Conservation (phyloP, 2,113 vertebrate genomes). For the Stigmatopora argus region DNA sequence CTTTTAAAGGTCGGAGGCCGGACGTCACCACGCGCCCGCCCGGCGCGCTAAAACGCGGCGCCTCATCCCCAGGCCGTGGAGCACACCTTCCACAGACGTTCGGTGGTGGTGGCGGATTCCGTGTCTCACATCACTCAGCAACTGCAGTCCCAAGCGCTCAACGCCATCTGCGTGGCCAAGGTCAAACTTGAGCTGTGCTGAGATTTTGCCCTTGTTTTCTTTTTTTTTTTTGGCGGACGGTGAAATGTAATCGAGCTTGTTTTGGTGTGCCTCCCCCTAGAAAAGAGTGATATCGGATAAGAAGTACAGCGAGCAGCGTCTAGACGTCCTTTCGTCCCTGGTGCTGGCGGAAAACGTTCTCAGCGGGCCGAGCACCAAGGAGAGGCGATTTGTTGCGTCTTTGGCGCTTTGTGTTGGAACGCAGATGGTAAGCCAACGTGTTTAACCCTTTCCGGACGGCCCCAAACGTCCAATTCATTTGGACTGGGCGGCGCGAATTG, state of each 20-base stretch:
- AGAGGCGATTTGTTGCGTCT: conserved; percentile 84
- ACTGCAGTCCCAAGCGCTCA: conserved; percentile 90
- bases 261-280: conserved; percentile 51
- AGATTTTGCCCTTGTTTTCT: too few relatives aligned
- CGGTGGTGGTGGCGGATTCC: conserved; percentile 91
- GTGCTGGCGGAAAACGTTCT: conserved; percentile 93
- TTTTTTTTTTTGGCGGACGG: neutral
- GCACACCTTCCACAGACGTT: conserved; percentile 89
- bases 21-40: neutral
- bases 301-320: conserved; percentile 95
- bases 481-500: too few relatives aligned
- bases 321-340: conserved; percentile 93
- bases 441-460: too few relatives aligned
- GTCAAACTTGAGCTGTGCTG: conserved; percentile 55
- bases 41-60: neutral
- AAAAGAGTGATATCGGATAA: conserved; percentile 99
- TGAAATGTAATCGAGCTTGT: neutral
- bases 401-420: conserved; percentile 92
- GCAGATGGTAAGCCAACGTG: conserved; percentile 79
- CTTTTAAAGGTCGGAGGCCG: conserved; percentile 80
- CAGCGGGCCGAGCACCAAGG: conserved; percentile 89
- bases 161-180: conserved; percentile 85
- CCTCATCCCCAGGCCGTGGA: conserved; percentile 79
- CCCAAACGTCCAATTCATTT: too few relatives aligned
- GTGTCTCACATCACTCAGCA: conserved; percentile 91